Evolutionary conservation across 2,797 vertebrate species (phyloP).

Genomic region (Morelia viridis): DNA sequence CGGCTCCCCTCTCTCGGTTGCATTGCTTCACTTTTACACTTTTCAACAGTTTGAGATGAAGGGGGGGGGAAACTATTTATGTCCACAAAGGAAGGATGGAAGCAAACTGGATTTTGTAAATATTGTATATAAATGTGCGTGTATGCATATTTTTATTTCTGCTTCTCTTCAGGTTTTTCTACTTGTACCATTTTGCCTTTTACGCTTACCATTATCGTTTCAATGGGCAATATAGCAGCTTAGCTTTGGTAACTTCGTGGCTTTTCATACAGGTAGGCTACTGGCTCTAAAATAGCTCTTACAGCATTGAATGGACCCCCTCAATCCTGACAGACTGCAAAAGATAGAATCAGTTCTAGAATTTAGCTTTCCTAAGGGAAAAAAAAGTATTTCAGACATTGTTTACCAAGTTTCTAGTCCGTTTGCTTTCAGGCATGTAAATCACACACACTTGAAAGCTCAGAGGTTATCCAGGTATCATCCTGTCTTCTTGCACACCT

Average conservation of each 20-base stretch:
- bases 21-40: neutral
- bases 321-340: neutral
- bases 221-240: constrained; percentile 97
- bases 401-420: neutral
- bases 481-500: neutral
- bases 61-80: neutral
- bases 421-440: neutral
- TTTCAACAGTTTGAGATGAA: neutral
- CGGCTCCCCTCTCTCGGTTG: neutral
- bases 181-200: constrained; percentile 97
- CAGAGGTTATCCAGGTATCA: neutral
- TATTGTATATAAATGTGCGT: no score
- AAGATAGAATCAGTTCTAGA: neutral
- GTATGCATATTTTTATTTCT: neutral
- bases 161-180: constrained; percentile 86
- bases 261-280: constrained; percentile 93
- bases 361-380: neutral
- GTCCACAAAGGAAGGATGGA: neutral
- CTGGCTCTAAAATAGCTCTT: neutral
- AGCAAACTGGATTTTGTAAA: no score
- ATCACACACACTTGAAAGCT: neutral
- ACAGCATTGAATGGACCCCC: neutral
- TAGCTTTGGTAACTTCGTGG: constrained; percentile 96
- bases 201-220: constrained; percentile 98
- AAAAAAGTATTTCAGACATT: neutral